Conservation (phyloP, 1,140 invertebrate species). For the Diorhabda sublineata region DNA sequence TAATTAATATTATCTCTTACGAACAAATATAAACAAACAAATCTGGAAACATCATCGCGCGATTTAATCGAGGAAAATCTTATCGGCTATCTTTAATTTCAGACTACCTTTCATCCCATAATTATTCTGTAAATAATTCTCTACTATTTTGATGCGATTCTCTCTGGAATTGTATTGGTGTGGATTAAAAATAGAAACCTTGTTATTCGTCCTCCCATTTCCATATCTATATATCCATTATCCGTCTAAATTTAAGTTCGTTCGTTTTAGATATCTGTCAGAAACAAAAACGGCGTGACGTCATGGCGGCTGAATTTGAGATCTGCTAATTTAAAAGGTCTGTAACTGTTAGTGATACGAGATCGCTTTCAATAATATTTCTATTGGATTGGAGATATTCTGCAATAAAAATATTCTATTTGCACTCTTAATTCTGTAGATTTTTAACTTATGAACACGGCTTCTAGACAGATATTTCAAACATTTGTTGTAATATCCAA, state of each 20-base stretch:
- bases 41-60: too few species aligned
- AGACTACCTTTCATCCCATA: too few species aligned
- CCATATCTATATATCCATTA: neutral
- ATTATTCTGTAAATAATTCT: neutral
- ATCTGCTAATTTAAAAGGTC: constrained; percentile 10
- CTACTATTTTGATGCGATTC: neutral
- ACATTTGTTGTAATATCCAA: too few species aligned
- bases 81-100: too few species aligned
- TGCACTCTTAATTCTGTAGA: too few species aligned
- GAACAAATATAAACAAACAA: too few species aligned
- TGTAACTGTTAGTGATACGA: neutral
- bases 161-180: neutral
- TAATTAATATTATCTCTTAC: too few species aligned
- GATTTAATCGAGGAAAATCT: too few species aligned
- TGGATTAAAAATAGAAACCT: constrained; percentile 3
- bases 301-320: constrained; percentile 7
- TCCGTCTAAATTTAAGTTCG: constrained; percentile 4
- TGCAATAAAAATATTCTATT: too few species aligned
- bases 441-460: too few species aligned
- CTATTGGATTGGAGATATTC: too few species aligned
- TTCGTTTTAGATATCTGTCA: neutral
- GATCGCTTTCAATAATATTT: neutral
- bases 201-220: constrained; percentile 4
- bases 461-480: too few species aligned
- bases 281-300: constrained; percentile 11